These are phyloP conservation scores for Trichacis sp. DNA, from an alignment of 2,888 invertebrate genomes.

Conservation along the genomic window DNA sequence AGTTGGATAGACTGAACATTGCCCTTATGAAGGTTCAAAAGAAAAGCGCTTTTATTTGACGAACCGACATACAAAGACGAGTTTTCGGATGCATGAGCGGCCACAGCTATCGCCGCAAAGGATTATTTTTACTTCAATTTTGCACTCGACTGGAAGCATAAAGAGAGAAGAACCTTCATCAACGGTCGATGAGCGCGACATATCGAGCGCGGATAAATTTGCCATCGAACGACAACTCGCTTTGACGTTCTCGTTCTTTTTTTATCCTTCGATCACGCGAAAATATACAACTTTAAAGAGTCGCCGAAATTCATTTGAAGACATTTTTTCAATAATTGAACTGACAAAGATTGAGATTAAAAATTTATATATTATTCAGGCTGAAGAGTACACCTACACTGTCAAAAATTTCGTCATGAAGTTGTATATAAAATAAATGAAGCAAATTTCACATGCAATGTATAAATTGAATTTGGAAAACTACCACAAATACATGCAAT, in stretches of 20 bases:
- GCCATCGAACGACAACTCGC: conserved; percentile 27
- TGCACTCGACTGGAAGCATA: conserved; percentile 61
- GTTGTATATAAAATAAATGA: too few relatives aligned
- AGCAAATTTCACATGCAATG: too few relatives aligned
- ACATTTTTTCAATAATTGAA: too few relatives aligned
- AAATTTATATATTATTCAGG: too few relatives aligned
- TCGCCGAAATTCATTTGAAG: too few relatives aligned
- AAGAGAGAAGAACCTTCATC: conserved; percentile 46
- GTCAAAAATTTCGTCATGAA: too few relatives aligned
- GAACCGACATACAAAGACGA: conserved; percentile 42
- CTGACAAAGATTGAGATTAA: too few relatives aligned
- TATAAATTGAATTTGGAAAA: too few relatives aligned
- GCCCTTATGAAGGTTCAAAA: conserved; percentile 34
- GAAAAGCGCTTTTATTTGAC: conserved; percentile 25
- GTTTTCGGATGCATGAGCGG: conserved; percentile 41
- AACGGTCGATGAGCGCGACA: conserved; percentile 32
- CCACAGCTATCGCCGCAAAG: conserved; percentile 57
- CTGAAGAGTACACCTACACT: too few relatives aligned
- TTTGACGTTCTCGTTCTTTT: conserved; percentile 22
- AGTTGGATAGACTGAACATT: neutral
- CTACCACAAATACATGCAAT: too few relatives aligned
- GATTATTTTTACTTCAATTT: conserved; percentile 67
- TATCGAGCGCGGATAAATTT: conserved; percentile 39
- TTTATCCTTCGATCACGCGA: conserved; percentile 18
- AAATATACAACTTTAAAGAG: too few relatives aligned